Evolutionary conservation across 2,797 vertebrate genomes (phyloP).

Genomic region (Tamandua tetradactyla): DNA sequence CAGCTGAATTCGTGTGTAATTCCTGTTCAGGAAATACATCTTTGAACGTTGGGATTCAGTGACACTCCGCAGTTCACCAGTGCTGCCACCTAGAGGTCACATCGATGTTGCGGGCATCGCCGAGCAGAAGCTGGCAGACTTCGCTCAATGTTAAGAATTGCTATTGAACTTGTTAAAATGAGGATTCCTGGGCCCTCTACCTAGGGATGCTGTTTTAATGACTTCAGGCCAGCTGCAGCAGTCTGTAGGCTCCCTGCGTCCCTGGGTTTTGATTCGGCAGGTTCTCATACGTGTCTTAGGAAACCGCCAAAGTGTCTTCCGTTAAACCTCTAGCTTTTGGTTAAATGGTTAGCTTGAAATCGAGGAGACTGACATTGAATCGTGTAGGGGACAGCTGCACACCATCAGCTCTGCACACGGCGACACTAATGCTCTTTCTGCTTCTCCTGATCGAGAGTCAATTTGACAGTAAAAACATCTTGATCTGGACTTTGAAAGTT

Average conservation of each 20-base stretch:
- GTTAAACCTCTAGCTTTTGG: neutral
- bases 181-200: neutral
- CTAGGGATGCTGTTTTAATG: neutral
- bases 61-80: neutral
- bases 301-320: neutral
- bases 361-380: neutral
- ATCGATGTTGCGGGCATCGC: neutral
- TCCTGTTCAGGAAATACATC: neutral
- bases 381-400: neutral
- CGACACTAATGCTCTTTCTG: neutral
- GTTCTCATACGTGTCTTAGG: neutral
- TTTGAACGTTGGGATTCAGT: neutral
- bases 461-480: neutral
- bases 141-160: neutral
- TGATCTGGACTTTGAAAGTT: neutral
- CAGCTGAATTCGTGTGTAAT: neutral
- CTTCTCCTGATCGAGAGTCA: neutral
- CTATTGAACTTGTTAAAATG: neutral
- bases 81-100: conserved; percentile 53
- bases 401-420: neutral
- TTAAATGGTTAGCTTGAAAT: neutral
- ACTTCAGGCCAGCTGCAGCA: neutral
- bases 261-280: neutral
- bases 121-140: no score
- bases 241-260: neutral